Evolutionary conservation across 1,140 invertebrate genomes (phyloP), one percentile per base, ranked within the genome.

Genomic region (Solenopsis fugax): DNA sequence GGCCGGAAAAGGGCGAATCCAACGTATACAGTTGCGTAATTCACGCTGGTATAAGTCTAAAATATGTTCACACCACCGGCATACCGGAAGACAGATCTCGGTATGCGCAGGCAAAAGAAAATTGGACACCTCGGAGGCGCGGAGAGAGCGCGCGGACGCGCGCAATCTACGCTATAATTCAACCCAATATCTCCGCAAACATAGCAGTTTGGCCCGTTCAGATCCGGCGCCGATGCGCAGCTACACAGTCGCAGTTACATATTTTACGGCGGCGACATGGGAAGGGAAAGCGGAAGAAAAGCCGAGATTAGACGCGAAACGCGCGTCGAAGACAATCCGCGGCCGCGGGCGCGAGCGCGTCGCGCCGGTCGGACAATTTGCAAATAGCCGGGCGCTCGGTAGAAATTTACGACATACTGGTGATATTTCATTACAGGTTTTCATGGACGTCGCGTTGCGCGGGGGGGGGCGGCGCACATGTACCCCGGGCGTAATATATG

Each of bases 351-450:
- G 52, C 29, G 76, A n/a, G 34, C 18, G 54, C 9, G 45, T 4
- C 62, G 18, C 37, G 56, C 24, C 29, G 85, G 13, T 64, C 34
- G 60, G 50, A 87, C 85, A 88, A 72, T 81, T 87, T 72, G 75
- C 76, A 86, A 81, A 87, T 76, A 58, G 52, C 48, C 41, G 6
- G 52, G 37, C n/a, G 41, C 2, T 34, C 1, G 3, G 21, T 37
- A 24, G 12, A 76, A 90, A 90, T 75, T 64, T 71, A 62, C 48
- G 54, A 5, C 29, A 10, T 13, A 1, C 21, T 5, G 65, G 62
- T 56, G 84, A 91, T 88, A 88, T 88, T 90, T 91, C 77, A 69
- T 88, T 87, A 87, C 64, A 67, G 75, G 48, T 90, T 89, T 78
- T 64, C 75, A 37, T 64, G 65, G 24, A 81, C 50, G 54, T 76